Conservation (phyloP, 2,113 vertebrate species). For the Rostratula benghalensis region DNA sequence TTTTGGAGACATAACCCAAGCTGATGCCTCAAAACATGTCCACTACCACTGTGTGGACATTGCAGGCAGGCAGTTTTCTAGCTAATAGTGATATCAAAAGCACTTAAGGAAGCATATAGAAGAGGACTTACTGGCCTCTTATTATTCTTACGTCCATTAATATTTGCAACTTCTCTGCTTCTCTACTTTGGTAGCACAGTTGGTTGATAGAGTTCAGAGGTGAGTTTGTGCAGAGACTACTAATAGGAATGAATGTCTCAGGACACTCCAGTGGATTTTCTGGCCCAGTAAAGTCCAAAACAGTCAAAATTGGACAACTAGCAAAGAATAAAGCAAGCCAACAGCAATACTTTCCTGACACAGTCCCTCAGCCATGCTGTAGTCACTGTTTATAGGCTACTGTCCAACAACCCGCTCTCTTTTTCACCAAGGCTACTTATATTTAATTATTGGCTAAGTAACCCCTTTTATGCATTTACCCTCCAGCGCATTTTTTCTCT, state of each 20-base stretch:
- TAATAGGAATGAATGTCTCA: neutral
- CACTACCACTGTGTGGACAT: neutral
- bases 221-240: neutral
- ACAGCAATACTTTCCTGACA: neutral
- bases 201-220: neutral
- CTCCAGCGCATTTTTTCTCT: neutral
- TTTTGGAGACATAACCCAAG: constrained; percentile 5
- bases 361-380: neutral
- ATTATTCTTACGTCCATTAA: neutral
- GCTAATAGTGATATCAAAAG: neutral
- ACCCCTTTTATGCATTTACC: neutral
- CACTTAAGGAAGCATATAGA: neutral
- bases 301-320: neutral
- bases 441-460: neutral
- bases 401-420: neutral
- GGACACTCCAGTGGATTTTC: neutral
- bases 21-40: neutral
- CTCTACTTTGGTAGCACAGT: neutral
- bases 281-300: neutral
- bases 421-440: neutral
- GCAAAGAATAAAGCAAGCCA: neutral
- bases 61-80: neutral
- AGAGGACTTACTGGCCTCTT: neutral
- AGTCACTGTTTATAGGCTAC: neutral
- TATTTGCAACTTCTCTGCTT: neutral